phyloP scores from a whole-genome alignment of 2,888 invertebrate genomes.

The Drosophila prolongata region DNA sequence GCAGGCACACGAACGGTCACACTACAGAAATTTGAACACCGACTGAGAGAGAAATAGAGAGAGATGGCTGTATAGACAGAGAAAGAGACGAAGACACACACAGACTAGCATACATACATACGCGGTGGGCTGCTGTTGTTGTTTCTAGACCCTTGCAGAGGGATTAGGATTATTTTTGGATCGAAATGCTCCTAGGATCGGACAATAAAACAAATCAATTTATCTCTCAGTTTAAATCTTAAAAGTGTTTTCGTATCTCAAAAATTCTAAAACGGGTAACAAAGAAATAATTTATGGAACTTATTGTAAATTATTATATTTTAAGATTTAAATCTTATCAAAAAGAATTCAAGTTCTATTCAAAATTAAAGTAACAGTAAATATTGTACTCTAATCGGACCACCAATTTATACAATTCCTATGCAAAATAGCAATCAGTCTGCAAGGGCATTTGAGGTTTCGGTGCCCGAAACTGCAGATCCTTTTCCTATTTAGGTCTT shows the following conservation, averaged over 20 bases:
- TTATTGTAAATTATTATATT: no score
- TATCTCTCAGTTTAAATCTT: neutral
- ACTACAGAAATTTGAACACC: slow-evolving; percentile 33
- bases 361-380: neutral
- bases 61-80: slow-evolving; percentile 27
- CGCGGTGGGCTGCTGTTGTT: slow-evolving; percentile 9
- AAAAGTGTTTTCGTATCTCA: no score
- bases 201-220: neutral
- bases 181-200: neutral
- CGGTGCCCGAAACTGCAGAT: slow-evolving; percentile 6
- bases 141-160: slow-evolving; percentile 14
- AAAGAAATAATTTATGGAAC: no score
- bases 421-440: slow-evolving; percentile 1
- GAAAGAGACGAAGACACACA: slow-evolving; percentile 29
- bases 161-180: neutral
- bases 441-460: slow-evolving; percentile 12
- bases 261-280: no score
- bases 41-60: slow-evolving; percentile 26
- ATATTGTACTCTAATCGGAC: neutral
- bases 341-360: no score
- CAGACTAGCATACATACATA: slow-evolving; percentile 32
- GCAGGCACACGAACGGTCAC: slow-evolving; percentile 41
- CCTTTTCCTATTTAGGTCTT: neutral
- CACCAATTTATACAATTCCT: neutral
- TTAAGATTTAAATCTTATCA: no score